Percentiles rank a stretch among this genome's conserved stretches.
phyloP scores from a whole-genome alignment of 2,113 vertebrate species.

The Syrrhaptes paradoxus region DNA sequence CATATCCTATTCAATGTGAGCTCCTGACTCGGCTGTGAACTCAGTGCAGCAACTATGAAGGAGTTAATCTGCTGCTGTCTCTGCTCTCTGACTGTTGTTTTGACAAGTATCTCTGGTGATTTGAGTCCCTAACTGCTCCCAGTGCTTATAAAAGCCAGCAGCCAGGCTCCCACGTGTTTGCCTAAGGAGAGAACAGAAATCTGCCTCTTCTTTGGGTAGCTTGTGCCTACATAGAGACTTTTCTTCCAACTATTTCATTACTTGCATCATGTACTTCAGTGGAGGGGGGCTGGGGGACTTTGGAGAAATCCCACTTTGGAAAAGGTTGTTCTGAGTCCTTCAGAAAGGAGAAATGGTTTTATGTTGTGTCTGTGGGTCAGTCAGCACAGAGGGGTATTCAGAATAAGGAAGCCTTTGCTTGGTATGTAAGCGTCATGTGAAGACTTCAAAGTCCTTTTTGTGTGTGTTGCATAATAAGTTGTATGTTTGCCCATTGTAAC shows the following conservation, averaged over 20 bases:
- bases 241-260: neutral
- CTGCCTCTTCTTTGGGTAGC: neutral
- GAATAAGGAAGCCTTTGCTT: neutral
- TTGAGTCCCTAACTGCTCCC: constrained; percentile 60
- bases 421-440: neutral
- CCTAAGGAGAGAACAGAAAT: constrained; percentile 39
- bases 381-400: neutral
- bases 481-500: neutral
- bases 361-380: neutral
- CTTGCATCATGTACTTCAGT: neutral
- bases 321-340: neutral
- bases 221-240: neutral
- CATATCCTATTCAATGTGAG: neutral
- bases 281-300: neutral
- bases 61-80: constrained; percentile 57
- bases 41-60: neutral
- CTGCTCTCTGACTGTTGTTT: constrained; percentile 48
- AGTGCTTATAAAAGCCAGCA: constrained; percentile 44
- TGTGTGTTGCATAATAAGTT: neutral
- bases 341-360: neutral
- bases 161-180: constrained; percentile 35
- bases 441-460: neutral
- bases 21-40: neutral
- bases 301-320: neutral
- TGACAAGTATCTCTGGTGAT: constrained; percentile 63